Evolutionary conservation across 2,888 invertebrate genomes (phyloP).

Genomic region (Panzeria rudis): DNA sequence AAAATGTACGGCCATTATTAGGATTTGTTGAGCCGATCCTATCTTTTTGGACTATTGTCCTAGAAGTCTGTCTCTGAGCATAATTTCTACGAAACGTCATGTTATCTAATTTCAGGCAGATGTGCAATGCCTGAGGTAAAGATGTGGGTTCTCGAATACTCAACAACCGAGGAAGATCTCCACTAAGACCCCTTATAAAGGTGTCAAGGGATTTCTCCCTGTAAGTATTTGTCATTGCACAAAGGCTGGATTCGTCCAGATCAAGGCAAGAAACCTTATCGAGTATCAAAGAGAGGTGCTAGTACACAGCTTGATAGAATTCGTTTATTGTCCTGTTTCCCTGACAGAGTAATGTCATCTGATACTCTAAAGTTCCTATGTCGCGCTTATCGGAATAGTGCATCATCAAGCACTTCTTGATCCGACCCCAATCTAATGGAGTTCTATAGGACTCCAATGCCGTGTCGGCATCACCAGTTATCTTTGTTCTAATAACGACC

Average conservation of each 20-base stretch:
- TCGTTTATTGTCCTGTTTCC: not conserved
- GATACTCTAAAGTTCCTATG: slow-evolving; percentile 3
- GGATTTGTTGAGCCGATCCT: not conserved
- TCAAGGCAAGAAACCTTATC: not conserved
- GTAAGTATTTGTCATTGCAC: not conserved
- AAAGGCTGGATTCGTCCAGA: not conserved
- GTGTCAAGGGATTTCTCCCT: not conserved
- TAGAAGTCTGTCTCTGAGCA: not conserved
- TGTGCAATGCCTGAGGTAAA: no score
- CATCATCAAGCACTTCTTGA: no score
- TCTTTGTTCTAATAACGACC: no score
- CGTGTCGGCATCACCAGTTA: no score
- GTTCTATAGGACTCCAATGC: no score
- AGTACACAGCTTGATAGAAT: not conserved
- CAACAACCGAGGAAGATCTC: not conserved
- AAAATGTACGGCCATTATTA: not conserved
- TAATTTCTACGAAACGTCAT: slow-evolving; percentile 2
- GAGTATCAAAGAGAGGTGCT: not conserved
- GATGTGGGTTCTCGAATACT: not conserved
- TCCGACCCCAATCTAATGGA: no score
- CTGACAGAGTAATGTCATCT: no score
- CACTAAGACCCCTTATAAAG: not conserved
- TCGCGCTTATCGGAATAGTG: no score
- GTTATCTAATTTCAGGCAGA: not conserved
- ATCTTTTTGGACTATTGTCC: not conserved